A percentile compares a stretch with the other conserved stretches of the same genome.
phyloP scores from a whole-genome alignment of 2,113 vertebrate species.

The Tricholaema leucomelas region DNA sequence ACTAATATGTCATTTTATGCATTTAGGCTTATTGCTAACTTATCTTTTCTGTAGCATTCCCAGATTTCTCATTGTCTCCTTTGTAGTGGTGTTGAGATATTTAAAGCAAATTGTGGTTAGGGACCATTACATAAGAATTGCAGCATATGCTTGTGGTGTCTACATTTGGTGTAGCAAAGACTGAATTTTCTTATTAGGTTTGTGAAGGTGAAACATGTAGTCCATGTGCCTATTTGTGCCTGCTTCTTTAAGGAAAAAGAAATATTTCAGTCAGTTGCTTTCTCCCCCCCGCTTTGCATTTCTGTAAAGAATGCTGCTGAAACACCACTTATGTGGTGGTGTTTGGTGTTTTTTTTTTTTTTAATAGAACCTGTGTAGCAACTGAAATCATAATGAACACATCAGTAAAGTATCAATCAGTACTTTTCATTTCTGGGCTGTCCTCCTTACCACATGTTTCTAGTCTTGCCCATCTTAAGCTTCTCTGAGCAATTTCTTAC shows the following conservation, averaged over 20 bases:
- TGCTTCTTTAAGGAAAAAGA: not conserved
- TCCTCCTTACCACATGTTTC: not conserved
- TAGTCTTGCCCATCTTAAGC: not conserved
- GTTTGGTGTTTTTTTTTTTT: not conserved
- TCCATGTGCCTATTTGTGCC: accelerated
- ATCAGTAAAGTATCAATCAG: slow-evolving; percentile 18
- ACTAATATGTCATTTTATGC: not conserved
- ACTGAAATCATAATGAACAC: slow-evolving; percentile 14
- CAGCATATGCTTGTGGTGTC: not conserved
- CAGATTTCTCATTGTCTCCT: not conserved
- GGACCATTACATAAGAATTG: not conserved
- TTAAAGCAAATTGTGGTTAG: not conserved
- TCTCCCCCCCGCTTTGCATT: not conserved
- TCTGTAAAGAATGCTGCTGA: not conserved
- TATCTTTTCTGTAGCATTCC: not conserved
- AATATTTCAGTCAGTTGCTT: not conserved
- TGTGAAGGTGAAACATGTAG: not conserved
- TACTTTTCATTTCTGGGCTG: not conserved
- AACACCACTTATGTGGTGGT: not conserved
- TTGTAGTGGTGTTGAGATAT: not conserved
- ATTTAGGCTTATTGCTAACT: not conserved
- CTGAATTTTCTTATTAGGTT: not conserved
- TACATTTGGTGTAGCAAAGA: not conserved
- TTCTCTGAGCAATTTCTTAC: slow-evolving; percentile 5
- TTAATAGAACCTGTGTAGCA: not conserved